These are phyloP conservation scores for Scaptodrosophila latifasciaeformis DNA, from an alignment of 2,888 invertebrate species.

Conservation along the genomic window DNA sequence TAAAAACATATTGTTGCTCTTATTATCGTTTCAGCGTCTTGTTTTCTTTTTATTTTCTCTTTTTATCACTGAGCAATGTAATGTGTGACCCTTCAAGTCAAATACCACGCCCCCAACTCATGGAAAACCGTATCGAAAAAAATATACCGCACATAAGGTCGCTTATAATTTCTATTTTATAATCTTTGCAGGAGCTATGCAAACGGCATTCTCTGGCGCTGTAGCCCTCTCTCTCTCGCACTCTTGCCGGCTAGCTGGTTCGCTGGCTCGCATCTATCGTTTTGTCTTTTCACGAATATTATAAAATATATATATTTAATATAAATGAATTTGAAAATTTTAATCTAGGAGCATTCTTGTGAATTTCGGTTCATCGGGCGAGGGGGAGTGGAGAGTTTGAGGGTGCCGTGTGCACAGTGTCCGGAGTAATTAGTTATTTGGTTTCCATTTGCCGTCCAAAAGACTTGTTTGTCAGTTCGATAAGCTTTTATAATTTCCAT, in stretches of 20 bases:
- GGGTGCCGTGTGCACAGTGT: constrained; percentile 38
- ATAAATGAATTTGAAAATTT: too few species aligned
- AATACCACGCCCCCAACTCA: constrained; percentile 63
- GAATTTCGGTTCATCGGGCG: too few species aligned
- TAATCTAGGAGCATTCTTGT: too few species aligned
- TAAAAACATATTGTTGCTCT: constrained; percentile 72
- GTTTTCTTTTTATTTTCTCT: constrained; percentile 69
- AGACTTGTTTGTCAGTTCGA: constrained; percentile 37
- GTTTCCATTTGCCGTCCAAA: constrained; percentile 45
- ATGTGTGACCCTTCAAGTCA: constrained; percentile 66
- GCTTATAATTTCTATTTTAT: constrained; percentile 66
- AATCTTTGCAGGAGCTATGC: constrained; percentile 43
- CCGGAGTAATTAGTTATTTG: constrained; percentile 42
- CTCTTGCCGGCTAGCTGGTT: too few species aligned
- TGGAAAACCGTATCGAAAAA: constrained; percentile 57
- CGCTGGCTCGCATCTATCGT: too few species aligned
- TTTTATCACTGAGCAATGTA: constrained; percentile 68
- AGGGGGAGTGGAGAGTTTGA: too few species aligned
- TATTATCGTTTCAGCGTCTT: constrained; percentile 74
- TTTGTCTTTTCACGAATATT: too few species aligned
- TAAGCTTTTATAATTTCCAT: constrained; percentile 32
- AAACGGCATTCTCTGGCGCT: constrained; percentile 24
- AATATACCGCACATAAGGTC: constrained; percentile 64
- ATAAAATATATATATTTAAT: not conserved
- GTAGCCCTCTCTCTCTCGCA: not conserved